phyloP scores from a whole-genome alignment of 2,797 vertebrate genomes.

The Antrozous pallidus region DNA sequence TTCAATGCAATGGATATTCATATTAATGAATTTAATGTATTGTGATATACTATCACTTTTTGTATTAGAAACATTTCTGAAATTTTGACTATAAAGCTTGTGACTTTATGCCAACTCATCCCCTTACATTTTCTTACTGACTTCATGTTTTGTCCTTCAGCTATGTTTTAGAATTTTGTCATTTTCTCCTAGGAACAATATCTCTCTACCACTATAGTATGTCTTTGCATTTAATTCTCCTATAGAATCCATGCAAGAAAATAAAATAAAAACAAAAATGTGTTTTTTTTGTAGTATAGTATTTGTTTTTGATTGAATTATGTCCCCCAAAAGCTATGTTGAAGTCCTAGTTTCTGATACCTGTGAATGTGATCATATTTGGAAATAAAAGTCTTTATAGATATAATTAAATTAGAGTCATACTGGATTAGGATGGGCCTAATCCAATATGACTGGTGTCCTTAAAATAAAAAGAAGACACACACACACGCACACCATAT shows the following conservation, averaged over 20 bases:
- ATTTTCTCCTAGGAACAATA: neutral
- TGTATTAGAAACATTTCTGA: neutral
- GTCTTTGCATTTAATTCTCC: conserved; percentile 1
- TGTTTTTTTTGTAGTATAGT: neutral
- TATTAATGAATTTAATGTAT: neutral
- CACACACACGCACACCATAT: neutral
- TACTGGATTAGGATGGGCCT: neutral
- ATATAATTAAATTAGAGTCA: neutral
- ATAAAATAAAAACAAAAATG: neutral
- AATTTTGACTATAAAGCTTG: conserved; percentile 7
- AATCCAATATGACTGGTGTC: neutral
- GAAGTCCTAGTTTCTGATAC: neutral
- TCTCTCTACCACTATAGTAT: neutral
- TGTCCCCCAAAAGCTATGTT: neutral
- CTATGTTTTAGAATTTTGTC: neutral
- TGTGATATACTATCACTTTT: neutral
- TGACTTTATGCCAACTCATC: neutral
- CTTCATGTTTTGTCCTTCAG: conserved; percentile 25
- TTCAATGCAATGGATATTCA: conserved; percentile 8
- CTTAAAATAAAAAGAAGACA: neutral
- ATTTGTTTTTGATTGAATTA: neutral
- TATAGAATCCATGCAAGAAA: neutral
- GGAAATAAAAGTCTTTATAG: neutral
- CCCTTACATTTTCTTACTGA: neutral
- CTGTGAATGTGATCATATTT: neutral